Evolutionary conservation across 2,797 vertebrate species (phyloP), one percentile per base, ranked within the genome.

Genomic region (Schizopygopsis pylzovi): DNA sequence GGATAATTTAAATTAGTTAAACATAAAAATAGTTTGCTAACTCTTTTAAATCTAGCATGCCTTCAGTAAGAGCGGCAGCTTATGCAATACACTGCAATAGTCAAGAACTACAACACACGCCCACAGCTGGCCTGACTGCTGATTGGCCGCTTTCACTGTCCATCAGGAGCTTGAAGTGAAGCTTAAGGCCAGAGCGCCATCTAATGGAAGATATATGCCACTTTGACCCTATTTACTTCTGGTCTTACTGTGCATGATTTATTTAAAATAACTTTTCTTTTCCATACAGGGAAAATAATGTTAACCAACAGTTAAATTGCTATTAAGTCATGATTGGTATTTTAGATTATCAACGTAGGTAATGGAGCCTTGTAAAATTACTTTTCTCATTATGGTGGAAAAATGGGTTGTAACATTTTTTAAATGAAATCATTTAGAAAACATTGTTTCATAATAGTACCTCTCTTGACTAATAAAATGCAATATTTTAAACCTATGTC

Each of bases 61-160:
- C 22, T 56, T 82, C 20, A 41, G 49, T 41, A 6, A 20, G 39
- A 78, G 18, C 9, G 6, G 78, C 28, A 1, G 25, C 75, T 90
- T 89, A 88, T 78, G 86, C 87, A 90, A 88, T 75, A 85, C 71
- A 9, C 49, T 84, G 87, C 75, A 88, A 86, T 85, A 47, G 80
- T 54, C 22, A 25, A 63, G 67, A 84, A 73, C 71, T 59, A 16
- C 61, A 67, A 65, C 49, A n/a, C 45, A 37, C 18, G 6, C 81
- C 70, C 39, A 7, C 18, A 20, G 16, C 20, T 47, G 77, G 68
- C 49, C 52, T 68, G 41, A 15, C 8, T 7, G 22, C 18, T 82
- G 59, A 89, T 86, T 87, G 89, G 87, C 43, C 39, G 13, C 49
- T 68, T 54, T 25, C 47, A 39, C 61, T 70, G 61, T 61, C 70